Evolutionary conservation across 2,888 invertebrate species (phyloP), one percentile per base, ranked within the genome.

Genomic region (Hylaea fasciaria): DNA sequence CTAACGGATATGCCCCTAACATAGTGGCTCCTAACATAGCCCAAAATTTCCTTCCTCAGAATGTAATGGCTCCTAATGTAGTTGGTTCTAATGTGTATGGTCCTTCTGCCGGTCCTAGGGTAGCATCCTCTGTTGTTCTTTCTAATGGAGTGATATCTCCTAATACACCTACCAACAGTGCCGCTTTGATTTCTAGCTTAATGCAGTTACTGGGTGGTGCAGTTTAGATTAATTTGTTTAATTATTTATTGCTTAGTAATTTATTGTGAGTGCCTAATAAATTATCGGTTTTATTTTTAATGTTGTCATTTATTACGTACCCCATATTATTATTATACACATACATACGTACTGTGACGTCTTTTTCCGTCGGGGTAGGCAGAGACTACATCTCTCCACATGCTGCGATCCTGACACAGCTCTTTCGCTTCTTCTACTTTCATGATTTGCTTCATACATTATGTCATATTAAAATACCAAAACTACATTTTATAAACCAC

Each of bases 1-100:
- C 77, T 62, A 76, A 57, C 43, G 2, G 65, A 4, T 37, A 69
- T 43, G 32, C 45, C 39, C 28, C 53, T 17, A 73, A 53, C 29
- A 17, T 65, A n/a, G 44, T 53, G 22, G 37, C 46, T 48, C 32
- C 56, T n/a, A 58, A 48, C 16, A 17, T 69, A 39, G 40, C 49
- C 28, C 39, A 49, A 13, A 55, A 43, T 17, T 4, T 40, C 0
- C 29, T 54, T 47, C 11, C 73, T 28, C 49, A 65, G 9, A 56
- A 70, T 58, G 66, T 44, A 2, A 40, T 49, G 22, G 44, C 47
- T 48, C 39, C 56, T 14, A 59, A 45, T 16, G 67, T 46, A n/a
- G 43, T 49, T 14, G 39, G 37, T 48, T 40, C 56, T 14, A 59
- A 54, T 43, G 3, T 65, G 4, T 37, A 70, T 55, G 13, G 35